Evolutionary conservation across 2,797 vertebrate genomes (phyloP).

Genomic region (Xyrichtys novacula): DNA sequence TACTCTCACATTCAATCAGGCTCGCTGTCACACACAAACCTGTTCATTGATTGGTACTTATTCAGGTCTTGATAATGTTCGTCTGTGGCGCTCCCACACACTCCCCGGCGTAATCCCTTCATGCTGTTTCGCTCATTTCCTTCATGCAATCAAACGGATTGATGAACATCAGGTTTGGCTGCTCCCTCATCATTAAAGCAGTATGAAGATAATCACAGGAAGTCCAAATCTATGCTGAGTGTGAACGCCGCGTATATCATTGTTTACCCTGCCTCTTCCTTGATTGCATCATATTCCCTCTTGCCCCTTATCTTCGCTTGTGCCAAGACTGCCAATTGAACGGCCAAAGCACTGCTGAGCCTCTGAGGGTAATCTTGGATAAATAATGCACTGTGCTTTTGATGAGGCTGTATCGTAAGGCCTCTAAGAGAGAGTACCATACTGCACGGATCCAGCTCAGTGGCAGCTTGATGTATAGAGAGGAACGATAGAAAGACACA

Average conservation of each 20-base stretch:
- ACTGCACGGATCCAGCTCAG: constrained; percentile 20
- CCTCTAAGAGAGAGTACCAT: constrained; percentile 1
- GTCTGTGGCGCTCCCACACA: background rate
- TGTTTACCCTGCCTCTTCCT: constrained; percentile 43
- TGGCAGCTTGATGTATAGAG: constrained; percentile 27
- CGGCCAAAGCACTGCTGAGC: constrained; percentile 2
- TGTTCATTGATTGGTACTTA: constrained; percentile 16
- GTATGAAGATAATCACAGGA: constrained; percentile 4
- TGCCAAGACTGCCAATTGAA: constrained; percentile 36
- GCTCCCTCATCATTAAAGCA: background rate
- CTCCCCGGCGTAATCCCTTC: background rate
- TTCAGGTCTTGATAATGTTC: constrained; percentile 11
- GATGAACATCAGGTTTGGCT: constrained; percentile 9
- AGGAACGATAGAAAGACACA: constrained; percentile 8
- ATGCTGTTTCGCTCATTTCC: constrained; percentile 1
- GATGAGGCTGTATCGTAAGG: constrained; percentile 11
- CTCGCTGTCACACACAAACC: constrained; percentile 12
- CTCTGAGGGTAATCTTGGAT: constrained; percentile 43
- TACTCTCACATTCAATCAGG: constrained; percentile 5
- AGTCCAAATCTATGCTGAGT: background rate
- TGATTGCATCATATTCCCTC: constrained; percentile 44
- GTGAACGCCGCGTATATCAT: background rate
- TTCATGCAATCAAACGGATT: constrained; percentile 7
- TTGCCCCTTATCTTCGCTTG: constrained; percentile 10
- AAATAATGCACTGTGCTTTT: constrained; percentile 51